phyloP scores from a whole-genome alignment of 2,888 invertebrate genomes.

The Microctonus brassicae region DNA sequence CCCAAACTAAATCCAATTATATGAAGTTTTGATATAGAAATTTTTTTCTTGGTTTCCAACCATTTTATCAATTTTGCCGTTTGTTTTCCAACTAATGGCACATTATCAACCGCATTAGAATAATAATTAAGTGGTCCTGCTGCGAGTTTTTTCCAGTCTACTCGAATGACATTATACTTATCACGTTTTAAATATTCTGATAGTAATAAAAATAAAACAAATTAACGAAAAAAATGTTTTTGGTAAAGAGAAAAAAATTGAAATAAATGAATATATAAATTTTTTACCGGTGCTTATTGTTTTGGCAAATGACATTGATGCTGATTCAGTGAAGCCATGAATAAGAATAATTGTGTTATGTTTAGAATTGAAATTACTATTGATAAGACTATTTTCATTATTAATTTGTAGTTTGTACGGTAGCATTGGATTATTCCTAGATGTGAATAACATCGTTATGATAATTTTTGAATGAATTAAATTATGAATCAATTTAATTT shows the following conservation, averaged over 20 bases:
- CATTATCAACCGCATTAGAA: neutral
- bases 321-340: neutral
- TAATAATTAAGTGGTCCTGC: neutral
- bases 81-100: neutral
- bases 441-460: neutral
- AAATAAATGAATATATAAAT: neutral
- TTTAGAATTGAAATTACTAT: neutral
- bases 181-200: neutral
- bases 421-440: neutral
- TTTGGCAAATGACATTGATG: neutral
- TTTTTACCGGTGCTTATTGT: neutral
- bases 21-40: constrained; percentile 63
- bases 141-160: neutral
- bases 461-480: neutral
- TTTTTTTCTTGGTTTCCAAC: neutral
- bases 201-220: neutral
- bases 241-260: neutral
- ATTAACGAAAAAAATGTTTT: too few species aligned
- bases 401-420: neutral
- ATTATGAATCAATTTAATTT: neutral
- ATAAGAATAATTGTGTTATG: neutral
- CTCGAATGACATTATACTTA: neutral
- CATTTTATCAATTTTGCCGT: neutral
- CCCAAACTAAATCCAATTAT: constrained; percentile 76
- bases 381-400: neutral